Evolutionary conservation across 2,888 invertebrate genomes (phyloP).

Genomic region (Pachymerium ferrugineum): DNA sequence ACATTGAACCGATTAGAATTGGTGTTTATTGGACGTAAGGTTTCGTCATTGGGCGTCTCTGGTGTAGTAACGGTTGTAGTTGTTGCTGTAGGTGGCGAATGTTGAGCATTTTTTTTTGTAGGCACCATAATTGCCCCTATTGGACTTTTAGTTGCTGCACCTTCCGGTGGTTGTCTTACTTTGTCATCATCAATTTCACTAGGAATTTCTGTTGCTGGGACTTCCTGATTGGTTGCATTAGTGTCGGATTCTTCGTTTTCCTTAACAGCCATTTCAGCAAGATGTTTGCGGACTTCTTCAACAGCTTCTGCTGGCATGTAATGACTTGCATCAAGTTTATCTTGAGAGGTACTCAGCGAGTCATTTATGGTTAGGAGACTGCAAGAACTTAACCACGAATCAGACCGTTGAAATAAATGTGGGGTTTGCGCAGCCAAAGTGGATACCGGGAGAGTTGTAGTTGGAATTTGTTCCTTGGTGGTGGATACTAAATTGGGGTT

Average conservation of each 20-base stretch:
- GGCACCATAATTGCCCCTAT: not conserved
- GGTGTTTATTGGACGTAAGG: not conserved
- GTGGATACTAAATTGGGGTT: no score
- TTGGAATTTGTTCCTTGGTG: no score
- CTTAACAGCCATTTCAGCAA: not conserved
- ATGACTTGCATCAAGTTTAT: slow-evolving; percentile 18
- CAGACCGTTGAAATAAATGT: slow-evolving; percentile 25
- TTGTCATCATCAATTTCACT: not conserved
- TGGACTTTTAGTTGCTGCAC: slow-evolving; percentile 7
- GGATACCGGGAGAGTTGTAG: not conserved
- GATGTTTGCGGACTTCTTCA: not conserved
- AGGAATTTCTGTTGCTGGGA: not conserved
- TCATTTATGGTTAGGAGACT: slow-evolving; percentile 14
- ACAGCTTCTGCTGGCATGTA: slow-evolving; percentile 12
- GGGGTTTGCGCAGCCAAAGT: not conserved
- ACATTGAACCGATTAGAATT: not conserved
- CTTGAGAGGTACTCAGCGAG: slow-evolving; percentile 24
- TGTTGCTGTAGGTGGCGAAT: not conserved
- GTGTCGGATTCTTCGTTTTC: not conserved
- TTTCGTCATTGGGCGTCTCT: not conserved
- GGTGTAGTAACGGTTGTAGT: not conserved
- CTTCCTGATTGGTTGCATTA: not conserved
- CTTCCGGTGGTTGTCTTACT: slow-evolving; percentile 6
- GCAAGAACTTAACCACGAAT: slow-evolving; percentile 23
- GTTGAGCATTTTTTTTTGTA: not conserved